Evolutionary conservation across 2,797 vertebrate genomes (phyloP).

Genomic region (Periophthalmus magnuspinnatus): DNA sequence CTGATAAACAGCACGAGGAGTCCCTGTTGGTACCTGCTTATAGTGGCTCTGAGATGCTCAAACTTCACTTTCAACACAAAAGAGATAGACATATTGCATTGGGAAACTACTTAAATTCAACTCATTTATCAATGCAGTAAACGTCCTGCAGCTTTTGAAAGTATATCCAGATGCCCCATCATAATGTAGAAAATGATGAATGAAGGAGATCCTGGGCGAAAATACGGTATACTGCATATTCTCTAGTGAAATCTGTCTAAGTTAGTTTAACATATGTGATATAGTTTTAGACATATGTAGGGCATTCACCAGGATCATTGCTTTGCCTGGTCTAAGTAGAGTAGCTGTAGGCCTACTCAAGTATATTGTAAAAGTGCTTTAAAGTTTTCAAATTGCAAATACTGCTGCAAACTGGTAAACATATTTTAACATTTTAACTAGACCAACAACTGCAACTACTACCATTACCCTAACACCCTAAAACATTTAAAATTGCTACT

Average conservation of each 20-base stretch:
- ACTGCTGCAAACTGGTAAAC: neutral
- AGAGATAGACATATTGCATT: neutral
- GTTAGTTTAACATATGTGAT: neutral
- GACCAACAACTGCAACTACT: neutral
- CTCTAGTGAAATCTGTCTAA: neutral
- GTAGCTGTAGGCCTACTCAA: neutral
- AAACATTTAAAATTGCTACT: neutral
- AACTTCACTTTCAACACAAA: neutral
- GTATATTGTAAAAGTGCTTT: no score
- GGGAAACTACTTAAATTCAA: neutral
- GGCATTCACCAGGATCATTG: neutral
- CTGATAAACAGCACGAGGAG: neutral
- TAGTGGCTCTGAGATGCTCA: neutral
- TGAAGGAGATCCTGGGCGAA: neutral
- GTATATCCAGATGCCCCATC: slow-evolving; percentile 9
- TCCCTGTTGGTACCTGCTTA: neutral
- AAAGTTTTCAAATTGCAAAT: neutral
- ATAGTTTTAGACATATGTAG: neutral
- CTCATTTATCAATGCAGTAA: slow-evolving; percentile 6
- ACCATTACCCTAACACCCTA: neutral
- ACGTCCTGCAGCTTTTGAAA: neutral
- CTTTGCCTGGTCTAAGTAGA: neutral
- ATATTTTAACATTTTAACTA: neutral
- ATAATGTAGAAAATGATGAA: neutral
- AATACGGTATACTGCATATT: neutral